A percentile compares a stretch with the other conserved stretches of the same genome.
Evolutionary conservation across 2,797 vertebrate genomes (phyloP).

Genomic region (Acanthurus tractus): DNA sequence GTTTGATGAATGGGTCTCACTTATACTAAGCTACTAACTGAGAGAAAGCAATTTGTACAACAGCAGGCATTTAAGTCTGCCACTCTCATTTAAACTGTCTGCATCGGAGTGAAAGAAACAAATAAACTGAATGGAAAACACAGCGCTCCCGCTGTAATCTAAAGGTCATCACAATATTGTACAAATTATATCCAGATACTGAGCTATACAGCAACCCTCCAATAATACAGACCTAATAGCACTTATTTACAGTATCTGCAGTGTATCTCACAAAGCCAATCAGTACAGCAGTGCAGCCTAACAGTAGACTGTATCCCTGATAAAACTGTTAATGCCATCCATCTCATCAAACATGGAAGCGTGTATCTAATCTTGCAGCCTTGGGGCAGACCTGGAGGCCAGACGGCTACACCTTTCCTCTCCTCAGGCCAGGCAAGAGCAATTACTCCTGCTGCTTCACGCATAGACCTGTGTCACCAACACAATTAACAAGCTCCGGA

Average conservation of each 20-base stretch:
- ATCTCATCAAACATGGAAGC: conserved; percentile 69
- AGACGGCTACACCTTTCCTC: conserved; percentile 55
- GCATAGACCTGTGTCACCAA: conserved; percentile 71
- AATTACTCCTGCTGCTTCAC: conserved; percentile 75
- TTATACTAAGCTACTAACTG: conserved; percentile 44
- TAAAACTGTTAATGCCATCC: conserved; percentile 54
- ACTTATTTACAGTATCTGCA: conserved; percentile 1
- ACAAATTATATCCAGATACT: neutral
- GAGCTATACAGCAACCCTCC: neutral
- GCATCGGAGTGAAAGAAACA: conserved; percentile 45
- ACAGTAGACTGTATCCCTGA: conserved; percentile 41
- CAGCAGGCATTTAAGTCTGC: conserved; percentile 51
- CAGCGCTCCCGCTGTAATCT: conserved; percentile 30
- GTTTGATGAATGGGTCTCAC: conserved; percentile 56
- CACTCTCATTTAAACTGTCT: conserved; percentile 47
- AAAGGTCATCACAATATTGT: conserved; percentile 41
- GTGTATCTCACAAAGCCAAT: conserved; percentile 5
- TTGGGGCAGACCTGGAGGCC: conserved; percentile 67
- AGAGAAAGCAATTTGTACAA: conserved; percentile 51
- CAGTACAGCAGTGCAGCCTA: conserved; percentile 28
- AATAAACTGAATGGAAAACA: conserved; percentile 51
- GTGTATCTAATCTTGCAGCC: conserved; percentile 58
- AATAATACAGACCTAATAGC: too few species aligned
- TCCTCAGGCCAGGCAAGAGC: conserved; percentile 65
- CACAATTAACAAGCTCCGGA: conserved; percentile 77